Evolutionary conservation across 2,888 invertebrate genomes (phyloP).

Genomic region (Cryptus armator): DNA sequence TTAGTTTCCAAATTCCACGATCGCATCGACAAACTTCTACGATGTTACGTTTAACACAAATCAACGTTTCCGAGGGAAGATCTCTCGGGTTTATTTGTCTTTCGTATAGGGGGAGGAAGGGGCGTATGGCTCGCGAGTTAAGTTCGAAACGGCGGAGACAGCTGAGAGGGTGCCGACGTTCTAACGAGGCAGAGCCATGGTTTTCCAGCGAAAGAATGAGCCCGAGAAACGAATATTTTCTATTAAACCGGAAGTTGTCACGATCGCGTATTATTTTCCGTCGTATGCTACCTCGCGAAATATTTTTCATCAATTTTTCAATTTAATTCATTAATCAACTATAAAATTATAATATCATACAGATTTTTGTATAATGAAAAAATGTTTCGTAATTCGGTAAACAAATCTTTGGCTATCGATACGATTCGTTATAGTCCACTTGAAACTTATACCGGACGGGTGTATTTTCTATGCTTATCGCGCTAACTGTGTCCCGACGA

Average conservation of each 20-base stretch:
- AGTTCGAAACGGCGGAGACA: slow-evolving; percentile 11
- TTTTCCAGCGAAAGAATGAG: slow-evolving; percentile 20
- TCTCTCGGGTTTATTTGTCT: slow-evolving; percentile 39
- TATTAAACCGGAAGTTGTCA: not conserved
- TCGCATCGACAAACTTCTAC: not conserved
- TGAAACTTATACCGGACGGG: too few relatives aligned
- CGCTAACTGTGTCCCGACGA: too few relatives aligned
- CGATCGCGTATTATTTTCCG: not conserved
- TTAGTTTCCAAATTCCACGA: not conserved
- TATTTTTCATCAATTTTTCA: not conserved
- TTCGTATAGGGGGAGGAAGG: not conserved
- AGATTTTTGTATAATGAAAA: too few relatives aligned
- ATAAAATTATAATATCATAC: too few relatives aligned
- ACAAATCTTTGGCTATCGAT: too few relatives aligned
- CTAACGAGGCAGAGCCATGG: slow-evolving; percentile 29
- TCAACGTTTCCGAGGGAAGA: not conserved
- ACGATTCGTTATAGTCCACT: too few relatives aligned
- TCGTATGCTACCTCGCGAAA: not conserved
- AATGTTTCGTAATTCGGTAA: too few relatives aligned
- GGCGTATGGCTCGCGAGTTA: slow-evolving; percentile 12
- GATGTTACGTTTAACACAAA: not conserved
- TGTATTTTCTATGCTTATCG: too few relatives aligned
- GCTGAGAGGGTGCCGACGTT: slow-evolving; percentile 36
- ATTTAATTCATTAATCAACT: not conserved
- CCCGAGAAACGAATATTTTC: slow-evolving; percentile 24